Conservation (phyloP, 2,113 vertebrate species). For the Puntigrus tetrazona region DNA sequence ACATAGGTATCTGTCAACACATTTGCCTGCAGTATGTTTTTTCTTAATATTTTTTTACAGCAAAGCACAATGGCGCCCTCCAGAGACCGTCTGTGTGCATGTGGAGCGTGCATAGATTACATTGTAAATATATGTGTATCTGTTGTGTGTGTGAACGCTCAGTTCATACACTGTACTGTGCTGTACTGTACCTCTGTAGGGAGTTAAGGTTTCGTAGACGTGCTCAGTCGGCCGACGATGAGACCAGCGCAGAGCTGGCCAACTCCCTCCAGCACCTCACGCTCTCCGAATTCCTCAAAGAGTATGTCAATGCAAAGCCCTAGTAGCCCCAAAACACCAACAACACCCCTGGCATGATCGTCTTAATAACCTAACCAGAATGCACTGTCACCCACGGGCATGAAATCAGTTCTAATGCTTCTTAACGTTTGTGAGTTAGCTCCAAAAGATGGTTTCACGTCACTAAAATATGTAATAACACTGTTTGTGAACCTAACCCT, state of each 20-base stretch:
- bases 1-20: not conserved
- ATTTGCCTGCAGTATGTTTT: not conserved
- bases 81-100: conserved; percentile 7
- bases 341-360: conserved; percentile 15
- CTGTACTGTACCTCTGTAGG: conserved; percentile 69
- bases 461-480: not conserved
- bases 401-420: conserved; percentile 31
- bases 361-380: conserved; percentile 39
- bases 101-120: not conserved
- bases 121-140: not conserved
- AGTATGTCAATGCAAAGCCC: conserved; percentile 69
- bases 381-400: conserved; percentile 20
- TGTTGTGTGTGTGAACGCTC: conserved; percentile 9
- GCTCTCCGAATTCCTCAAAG: conserved; percentile 83
- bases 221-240: conserved; percentile 78
- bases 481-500: conserved; percentile 46
- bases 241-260: conserved; percentile 72
- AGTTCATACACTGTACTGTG: too few relatives aligned
- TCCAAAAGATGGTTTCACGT: not conserved
- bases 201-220: conserved; percentile 76
- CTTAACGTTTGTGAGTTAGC: conserved; percentile 30
- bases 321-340: not conserved
- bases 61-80: conserved; percentile 19
- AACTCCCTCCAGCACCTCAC: conserved; percentile 81
- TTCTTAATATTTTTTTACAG: not conserved